Conservation (phyloP, 2,888 invertebrate species). For the Xiphydria camelus region DNA sequence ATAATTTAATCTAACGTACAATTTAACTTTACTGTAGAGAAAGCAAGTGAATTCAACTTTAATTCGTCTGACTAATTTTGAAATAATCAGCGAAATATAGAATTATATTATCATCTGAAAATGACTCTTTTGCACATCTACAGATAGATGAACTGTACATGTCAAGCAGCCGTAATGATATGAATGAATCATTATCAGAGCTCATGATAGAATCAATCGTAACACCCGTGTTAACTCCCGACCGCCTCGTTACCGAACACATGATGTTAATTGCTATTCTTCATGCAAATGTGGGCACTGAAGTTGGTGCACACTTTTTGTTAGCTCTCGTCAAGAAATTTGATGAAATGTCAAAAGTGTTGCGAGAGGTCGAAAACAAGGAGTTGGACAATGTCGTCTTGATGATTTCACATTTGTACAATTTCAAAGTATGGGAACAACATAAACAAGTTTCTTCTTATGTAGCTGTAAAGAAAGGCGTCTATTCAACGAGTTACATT, state of each 20-base stretch:
- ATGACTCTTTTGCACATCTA: neutral
- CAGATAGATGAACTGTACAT: conserved; percentile 82
- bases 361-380: conserved; percentile 72
- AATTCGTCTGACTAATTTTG: too few species aligned
- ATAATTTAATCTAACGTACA: conserved; percentile 5
- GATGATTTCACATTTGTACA: conserved; percentile 80
- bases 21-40: neutral
- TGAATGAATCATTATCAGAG: conserved; percentile 74
- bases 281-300: conserved; percentile 88
- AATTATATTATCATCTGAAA: too few species aligned
- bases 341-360: conserved; percentile 61
- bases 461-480: too few species aligned
- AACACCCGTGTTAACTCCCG: conserved; percentile 66
- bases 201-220: conserved; percentile 75
- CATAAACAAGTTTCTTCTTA: neutral
- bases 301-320: conserved; percentile 87
- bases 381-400: conserved; percentile 78
- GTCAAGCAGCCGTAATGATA: conserved; percentile 78
- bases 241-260: conserved; percentile 81
- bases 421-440: conserved; percentile 73
- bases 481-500: conserved; percentile 8
- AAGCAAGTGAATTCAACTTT: too few species aligned
- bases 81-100: too few species aligned
- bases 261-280: conserved; percentile 80
- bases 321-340: conserved; percentile 74